These are phyloP conservation scores for Andrena marginata DNA, from an alignment of 2,888 invertebrate species.

Conservation along the genomic window DNA sequence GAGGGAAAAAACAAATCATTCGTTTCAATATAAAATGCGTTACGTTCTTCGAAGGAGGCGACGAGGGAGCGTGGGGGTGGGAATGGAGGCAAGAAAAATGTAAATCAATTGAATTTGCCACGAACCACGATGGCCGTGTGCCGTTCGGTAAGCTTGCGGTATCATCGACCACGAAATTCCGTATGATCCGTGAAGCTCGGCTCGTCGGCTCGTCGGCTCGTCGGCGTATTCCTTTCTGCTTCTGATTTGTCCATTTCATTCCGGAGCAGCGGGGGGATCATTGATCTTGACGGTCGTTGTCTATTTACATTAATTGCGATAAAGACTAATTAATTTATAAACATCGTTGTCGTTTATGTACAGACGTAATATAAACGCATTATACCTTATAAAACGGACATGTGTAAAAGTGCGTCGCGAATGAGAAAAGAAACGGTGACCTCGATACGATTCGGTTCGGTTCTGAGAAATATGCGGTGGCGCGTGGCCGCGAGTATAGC, in stretches of 20 bases:
- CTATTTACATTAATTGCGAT: conserved; percentile 64
- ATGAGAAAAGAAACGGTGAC: conserved; percentile 55
- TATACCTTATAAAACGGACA: conserved; percentile 68
- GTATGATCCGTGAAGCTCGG: conserved; percentile 39
- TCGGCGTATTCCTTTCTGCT: conserved; percentile 22
- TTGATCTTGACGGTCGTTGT: conserved; percentile 57
- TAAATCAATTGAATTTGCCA: conserved; percentile 32
- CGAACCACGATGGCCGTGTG: conserved; percentile 45
- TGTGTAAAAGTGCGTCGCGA: conserved; percentile 66
- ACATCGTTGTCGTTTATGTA: conserved; percentile 69
- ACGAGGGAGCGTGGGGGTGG: neutral
- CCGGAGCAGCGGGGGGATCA: conserved; percentile 11
- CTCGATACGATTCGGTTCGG: conserved; percentile 21
- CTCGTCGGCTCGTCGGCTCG: conserved; percentile 34
- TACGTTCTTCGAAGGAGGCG: neutral
- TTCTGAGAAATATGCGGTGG: conserved; percentile 23
- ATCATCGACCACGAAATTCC: conserved; percentile 41
- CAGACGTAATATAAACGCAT: conserved; percentile 69
- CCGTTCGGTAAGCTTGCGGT: conserved; percentile 53
- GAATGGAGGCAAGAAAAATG: conserved; percentile 4
- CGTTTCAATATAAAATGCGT: conserved; percentile 18
- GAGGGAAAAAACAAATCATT: conserved; percentile 8
- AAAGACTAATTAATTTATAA: conserved; percentile 70
- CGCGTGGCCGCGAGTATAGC: conserved; percentile 32
- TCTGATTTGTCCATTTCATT: neutral